Conservation (phyloP, 2,888 invertebrate species). For the Drosophila kanekoi region DNA sequence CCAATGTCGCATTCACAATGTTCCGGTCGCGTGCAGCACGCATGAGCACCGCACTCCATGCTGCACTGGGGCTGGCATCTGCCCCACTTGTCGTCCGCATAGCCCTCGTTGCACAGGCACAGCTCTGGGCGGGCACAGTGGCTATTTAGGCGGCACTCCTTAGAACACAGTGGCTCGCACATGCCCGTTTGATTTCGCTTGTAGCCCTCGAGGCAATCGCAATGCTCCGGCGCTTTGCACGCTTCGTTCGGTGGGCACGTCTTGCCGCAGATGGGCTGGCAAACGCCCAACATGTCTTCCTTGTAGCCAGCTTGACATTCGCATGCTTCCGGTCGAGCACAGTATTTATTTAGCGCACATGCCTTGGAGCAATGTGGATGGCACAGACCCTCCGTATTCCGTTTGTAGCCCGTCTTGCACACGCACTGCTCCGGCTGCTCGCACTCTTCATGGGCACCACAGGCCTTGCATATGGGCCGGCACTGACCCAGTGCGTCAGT, state of each 20-base stretch:
- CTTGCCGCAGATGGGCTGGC: constrained; percentile 7
- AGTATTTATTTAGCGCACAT: constrained; percentile 19
- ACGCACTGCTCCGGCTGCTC: not conserved
- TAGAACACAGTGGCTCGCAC: constrained; percentile 20
- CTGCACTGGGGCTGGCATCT: constrained; percentile 22
- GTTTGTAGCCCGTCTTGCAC: constrained; percentile 18
- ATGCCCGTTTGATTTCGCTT: not conserved
- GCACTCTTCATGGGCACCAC: constrained; percentile 9
- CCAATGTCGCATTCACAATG: constrained; percentile 8
- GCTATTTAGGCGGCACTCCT: constrained; percentile 4
- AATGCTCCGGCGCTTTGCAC: not conserved
- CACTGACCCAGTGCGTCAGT: constrained; percentile 9
- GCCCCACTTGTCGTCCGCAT: not conserved
- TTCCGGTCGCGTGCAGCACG: not conserved
- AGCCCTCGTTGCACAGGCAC: not conserved
- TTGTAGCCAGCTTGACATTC: constrained; percentile 16
- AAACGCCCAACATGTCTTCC: constrained; percentile 1
- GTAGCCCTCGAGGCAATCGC: constrained; percentile 20
- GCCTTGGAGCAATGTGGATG: not conserved
- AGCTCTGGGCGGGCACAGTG: constrained; percentile 10
- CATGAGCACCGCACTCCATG: constrained; percentile 1
- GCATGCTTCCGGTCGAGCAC: constrained; percentile 20
- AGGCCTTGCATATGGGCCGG: constrained; percentile 20
- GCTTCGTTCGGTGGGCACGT: not conserved
- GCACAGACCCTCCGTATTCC: not conserved